Percentiles rank a stretch among this genome's conserved stretches.
Evolutionary conservation across 2,797 vertebrate species (phyloP).

Genomic region (Xiphorhynchus erythropygius): DNA sequence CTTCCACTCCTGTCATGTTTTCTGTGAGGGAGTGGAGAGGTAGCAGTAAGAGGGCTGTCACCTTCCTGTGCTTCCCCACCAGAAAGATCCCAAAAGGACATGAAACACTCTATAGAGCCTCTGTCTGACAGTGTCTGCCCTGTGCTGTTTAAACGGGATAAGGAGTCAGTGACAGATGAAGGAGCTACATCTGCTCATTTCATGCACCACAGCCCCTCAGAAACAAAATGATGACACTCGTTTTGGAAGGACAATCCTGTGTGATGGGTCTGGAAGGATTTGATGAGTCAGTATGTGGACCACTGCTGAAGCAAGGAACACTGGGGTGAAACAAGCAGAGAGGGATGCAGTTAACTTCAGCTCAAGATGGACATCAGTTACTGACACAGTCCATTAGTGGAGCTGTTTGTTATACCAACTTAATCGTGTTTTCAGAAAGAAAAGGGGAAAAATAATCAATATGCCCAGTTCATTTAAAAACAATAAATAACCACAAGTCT

Average conservation of each 20-base stretch:
- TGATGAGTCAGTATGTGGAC: background rate
- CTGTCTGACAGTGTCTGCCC: background rate
- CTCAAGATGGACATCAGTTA: background rate
- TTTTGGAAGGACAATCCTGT: fast-evolving
- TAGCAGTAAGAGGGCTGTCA: background rate
- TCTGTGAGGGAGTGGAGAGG: background rate
- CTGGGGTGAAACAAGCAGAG: background rate
- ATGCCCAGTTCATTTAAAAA: slow-evolving; percentile 38
- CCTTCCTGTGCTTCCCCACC: background rate
- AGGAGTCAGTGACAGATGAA: background rate
- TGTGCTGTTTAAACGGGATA: background rate
- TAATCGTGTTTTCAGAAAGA: slow-evolving; percentile 17
- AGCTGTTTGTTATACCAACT: slow-evolving; percentile 20
- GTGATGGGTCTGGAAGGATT: background rate
- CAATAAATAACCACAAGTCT: slow-evolving; percentile 20
- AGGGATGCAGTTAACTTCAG: background rate
- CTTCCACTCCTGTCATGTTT: background rate
- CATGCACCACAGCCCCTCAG: background rate
- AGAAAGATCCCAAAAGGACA: background rate
- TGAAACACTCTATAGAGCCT: background rate
- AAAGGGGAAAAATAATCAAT: slow-evolving; percentile 49
- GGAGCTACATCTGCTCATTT: background rate
- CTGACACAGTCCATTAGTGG: slow-evolving; percentile 20
- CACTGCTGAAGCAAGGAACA: background rate
- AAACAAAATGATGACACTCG: background rate